phyloP scores from a whole-genome alignment of 2,888 invertebrate genomes.

The Eutolmus rufibarbis region DNA sequence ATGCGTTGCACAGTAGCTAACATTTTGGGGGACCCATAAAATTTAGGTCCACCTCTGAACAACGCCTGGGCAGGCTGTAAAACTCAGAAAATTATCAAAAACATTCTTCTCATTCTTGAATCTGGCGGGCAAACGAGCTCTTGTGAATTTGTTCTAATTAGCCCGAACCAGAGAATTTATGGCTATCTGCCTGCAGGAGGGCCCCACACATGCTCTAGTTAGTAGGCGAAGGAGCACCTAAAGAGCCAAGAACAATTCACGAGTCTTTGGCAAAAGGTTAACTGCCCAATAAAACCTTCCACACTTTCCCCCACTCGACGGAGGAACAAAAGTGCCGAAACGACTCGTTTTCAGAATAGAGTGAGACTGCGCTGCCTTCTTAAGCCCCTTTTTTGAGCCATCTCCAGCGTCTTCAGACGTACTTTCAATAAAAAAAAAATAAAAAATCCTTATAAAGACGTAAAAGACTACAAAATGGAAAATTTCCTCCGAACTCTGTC shows the following conservation, averaged over 20 bases:
- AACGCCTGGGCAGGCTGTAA: neutral
- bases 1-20: neutral
- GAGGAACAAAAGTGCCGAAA: conserved; percentile 21
- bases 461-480: conserved; percentile 21
- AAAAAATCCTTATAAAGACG: conserved; percentile 38
- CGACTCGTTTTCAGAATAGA: neutral
- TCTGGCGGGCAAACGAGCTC: neutral
- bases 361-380: neutral
- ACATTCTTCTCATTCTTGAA: neutral
- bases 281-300: conserved; percentile 37
- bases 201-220: conserved; percentile 9
- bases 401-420: neutral
- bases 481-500: conserved; percentile 33
- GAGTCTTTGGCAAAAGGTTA: conserved; percentile 14
- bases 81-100: neutral
- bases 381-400: neutral
- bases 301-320: neutral
- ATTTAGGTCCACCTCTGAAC: neutral
- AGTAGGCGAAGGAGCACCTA: neutral
- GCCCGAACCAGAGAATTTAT: neutral
- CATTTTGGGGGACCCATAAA: neutral
- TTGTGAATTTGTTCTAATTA: neutral
- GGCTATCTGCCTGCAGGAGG: neutral
- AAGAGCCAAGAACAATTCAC: neutral
- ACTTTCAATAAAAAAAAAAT: neutral